Evolutionary conservation across 2,113 vertebrate species (phyloP), one percentile per base, ranked within the genome.

Genomic region (Pteruthius melanotis): DNA sequence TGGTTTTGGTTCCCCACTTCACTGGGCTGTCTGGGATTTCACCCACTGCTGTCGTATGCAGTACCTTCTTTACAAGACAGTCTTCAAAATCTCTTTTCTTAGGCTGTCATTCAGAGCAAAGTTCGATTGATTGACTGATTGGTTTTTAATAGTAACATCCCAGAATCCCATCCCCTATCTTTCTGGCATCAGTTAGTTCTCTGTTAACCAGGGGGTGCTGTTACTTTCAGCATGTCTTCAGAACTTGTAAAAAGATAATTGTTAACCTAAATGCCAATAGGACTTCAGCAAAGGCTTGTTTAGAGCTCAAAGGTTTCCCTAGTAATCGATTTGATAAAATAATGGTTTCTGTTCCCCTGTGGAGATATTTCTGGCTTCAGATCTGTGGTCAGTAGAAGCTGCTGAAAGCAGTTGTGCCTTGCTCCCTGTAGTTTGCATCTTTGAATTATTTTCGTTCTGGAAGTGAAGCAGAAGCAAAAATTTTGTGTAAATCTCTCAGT

Each of bases 261-360:
- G 95, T 93, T 94, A 93, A 93, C 78, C 77, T 69, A 45, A 80
- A 89, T 95, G 95, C 83, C 93, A 94, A 93, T 87, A 95, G 83
- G 83, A 72, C 89, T 89, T 89, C 2, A 91, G 80, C 31, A 65
- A 75, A 91, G 69, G 37, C 91, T 87, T 89, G 69, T 94, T 93
- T 87, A 91, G 83, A 90, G 72, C 86, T 89, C 87, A 56, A 39
- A 89, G 93, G 83, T 94, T 95, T 97, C 86, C 91, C 84, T 87
- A 82, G 77, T 40, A 87, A 93, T 95, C 26, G 20, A 84, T 96
- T 71, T 79, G 87, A 89, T 94, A 79, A 94, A 97, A 87, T 91
- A 89, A 87, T 89, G 81, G 65, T 61, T 94, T 93, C 53, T 93
- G 56, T 70, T 91, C 74, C 81, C 74, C 61, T 11, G 49, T 56